Base-by-base conservation (phyloP, 1,140 invertebrate species). In the Nasonia longicornis region DNA sequence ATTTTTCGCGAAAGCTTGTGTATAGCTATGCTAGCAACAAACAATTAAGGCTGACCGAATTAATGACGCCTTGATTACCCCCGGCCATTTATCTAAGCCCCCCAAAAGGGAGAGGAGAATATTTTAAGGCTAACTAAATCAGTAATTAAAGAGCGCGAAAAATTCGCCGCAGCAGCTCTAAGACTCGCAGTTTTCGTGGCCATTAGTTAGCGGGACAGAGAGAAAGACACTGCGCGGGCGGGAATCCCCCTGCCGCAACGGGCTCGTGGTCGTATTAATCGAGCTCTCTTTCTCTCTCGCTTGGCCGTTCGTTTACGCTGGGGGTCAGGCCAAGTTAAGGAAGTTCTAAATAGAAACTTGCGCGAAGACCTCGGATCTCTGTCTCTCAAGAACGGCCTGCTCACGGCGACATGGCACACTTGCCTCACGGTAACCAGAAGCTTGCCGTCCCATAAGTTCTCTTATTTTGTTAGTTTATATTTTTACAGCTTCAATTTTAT, bases 331-430 rank as follows among this genome's bases (percentile, higher is more conserved):
- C 45, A 79, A 79, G 69, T 71, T 63, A 26, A 77, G 75, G 35
- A 75, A 77, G 11, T 77, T 67, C 63, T 66, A 77, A 77, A 77
- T 77, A 77, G 75, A 77, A 77, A 77, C 75, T 77, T 45, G 58
- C 20, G 1, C 63, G 52, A 66, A 38, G 58, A 67, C 63, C 35
- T 38, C 58, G 42, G 75, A 77, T 77, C 75, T 77, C 75, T 77
- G 63, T 77, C 63, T 64, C 58, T 64, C 35, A 45, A 67, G 31
- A 22, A 31, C 14, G 35, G 26, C 35, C 29, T 63, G 38, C 38
- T 77, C 64, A 67, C 1, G 75, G 16, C 52, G 11, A 67, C 75
- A 77, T 66, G 75, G 38, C 75, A 76, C 58, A 76, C 58, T 76
- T 76, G 74, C 3, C 48, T 10, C 58, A 6, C 31, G 20, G 26